Evolutionary conservation across 2,113 vertebrate genomes (phyloP), one percentile per base, ranked within the genome.

Genomic region (Scytalopus superciliaris): DNA sequence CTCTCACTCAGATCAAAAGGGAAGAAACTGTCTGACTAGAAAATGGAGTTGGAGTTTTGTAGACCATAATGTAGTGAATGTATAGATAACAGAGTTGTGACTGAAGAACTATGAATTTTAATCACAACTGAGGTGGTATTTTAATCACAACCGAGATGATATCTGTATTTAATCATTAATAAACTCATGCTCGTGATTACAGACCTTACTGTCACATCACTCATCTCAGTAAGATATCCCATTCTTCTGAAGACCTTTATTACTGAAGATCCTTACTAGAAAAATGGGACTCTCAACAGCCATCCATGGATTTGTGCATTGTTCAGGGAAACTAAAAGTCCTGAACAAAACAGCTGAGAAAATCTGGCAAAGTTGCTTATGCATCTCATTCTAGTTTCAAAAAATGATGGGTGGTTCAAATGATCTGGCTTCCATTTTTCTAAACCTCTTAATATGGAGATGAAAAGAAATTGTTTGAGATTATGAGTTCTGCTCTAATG

Each of bases 301-400:
- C 14, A 74, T 39, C 25, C 40, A 88, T 8, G 49, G 79, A 64
- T 70, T 44, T 70, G 63, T 84, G 69, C 31, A 78, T 64, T 66
- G 5, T 44, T 89, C 44, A 81, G n/a, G 56, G 23, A 81, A 97
- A 74, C 35, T n/a, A n/a, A 8, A 87, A 50, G 42, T 84, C 27
- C 52, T 89, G 56, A 72, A 14, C 64, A 87, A 92, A 89, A 52
- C 27, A 87, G 52, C 33, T 94, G 60, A 75, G 49, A 91, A 81
- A 89, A 90, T 89, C 64, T 92, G 69, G 22, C 35, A n/a, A 90
- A 74, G 14, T 56, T 84, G 52, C 55, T 89, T 68, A 82, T 72
- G 77, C 64, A 84, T 37, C 49, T 81, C 33, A 47, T 63, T 74
- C 45, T 59, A 37, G 24, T 52, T 96, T 72, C 77, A 59, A 90